Conservation (phyloP, 1,140 invertebrate species). For the Eubasilissa regina region DNA sequence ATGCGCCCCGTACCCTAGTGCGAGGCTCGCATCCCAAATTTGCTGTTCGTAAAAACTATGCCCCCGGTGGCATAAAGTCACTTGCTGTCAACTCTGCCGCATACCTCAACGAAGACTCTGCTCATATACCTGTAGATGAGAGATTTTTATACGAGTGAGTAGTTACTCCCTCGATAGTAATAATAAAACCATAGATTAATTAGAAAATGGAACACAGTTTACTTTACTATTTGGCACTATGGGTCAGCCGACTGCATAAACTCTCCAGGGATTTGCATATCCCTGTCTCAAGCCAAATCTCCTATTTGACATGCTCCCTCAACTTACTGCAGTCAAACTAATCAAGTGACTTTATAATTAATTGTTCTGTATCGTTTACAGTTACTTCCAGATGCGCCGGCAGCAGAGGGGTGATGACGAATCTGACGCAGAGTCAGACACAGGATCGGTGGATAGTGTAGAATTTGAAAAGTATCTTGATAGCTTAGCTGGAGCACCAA, state of each 20-base stretch:
- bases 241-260: too few species aligned
- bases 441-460: constrained; percentile 88
- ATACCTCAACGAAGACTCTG: constrained; percentile 80
- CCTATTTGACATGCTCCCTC: too few species aligned
- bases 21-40: constrained; percentile 73
- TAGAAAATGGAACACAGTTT: too few species aligned
- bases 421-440: constrained; percentile 77
- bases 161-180: constrained; percentile 8
- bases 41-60: constrained; percentile 76
- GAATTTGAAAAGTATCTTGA: constrained; percentile 91
- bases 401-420: constrained; percentile 64
- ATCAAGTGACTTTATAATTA: not conserved
- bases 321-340: not conserved
- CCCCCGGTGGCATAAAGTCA: constrained; percentile 75
- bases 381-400: constrained; percentile 72
- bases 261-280: too few species aligned
- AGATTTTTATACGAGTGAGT: constrained; percentile 83
- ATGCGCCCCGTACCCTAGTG: constrained; percentile 60
- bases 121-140: constrained; percentile 87
- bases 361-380: constrained; percentile 55
- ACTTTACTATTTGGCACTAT: too few species aligned
- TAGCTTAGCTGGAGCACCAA: constrained; percentile 70
- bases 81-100: constrained; percentile 79
- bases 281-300: too few species aligned
- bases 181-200: too few species aligned